A percentile compares a stretch with the other conserved stretches of the same genome.
Evolutionary conservation across 2,797 vertebrate species (phyloP).

Genomic region (Clarias pachynema): DNA sequence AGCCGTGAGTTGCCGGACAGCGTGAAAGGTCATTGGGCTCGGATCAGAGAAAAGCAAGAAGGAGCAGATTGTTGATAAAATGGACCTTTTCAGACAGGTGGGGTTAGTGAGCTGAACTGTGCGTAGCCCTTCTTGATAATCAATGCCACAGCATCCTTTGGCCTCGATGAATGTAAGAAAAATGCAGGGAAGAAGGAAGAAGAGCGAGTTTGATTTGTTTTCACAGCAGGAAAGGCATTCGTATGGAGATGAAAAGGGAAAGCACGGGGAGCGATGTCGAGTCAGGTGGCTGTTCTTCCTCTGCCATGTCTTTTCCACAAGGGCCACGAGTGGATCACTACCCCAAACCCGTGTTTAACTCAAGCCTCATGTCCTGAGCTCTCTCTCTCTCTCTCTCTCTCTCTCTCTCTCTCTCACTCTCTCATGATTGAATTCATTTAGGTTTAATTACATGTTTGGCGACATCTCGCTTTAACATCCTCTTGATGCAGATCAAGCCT

Average conservation of each 20-base stretch:
- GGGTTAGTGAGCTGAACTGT: slow-evolving; percentile 49
- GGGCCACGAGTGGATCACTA: background rate
- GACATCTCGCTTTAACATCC: background rate
- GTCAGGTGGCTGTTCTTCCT: slow-evolving; percentile 42
- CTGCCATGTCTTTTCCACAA: slow-evolving; percentile 20
- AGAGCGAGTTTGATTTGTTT: slow-evolving; percentile 59
- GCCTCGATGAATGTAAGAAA: slow-evolving; percentile 10
- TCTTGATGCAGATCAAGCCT: slow-evolving; percentile 9
- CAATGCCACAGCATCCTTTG: slow-evolving; percentile 31
- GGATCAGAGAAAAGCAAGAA: background rate
- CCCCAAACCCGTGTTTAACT: background rate
- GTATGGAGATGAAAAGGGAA: slow-evolving; percentile 57
- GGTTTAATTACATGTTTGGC: background rate
- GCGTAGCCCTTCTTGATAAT: slow-evolving; percentile 49
- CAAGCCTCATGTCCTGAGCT: background rate
- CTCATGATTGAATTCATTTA: background rate
- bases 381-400: background rate
- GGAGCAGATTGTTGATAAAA: slow-evolving; percentile 21
- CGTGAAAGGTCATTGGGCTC: slow-evolving; percentile 36
- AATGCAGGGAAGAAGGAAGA: slow-evolving; percentile 33
- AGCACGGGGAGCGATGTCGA: slow-evolving; percentile 42
- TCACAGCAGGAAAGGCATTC: slow-evolving; percentile 51
- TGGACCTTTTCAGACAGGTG: slow-evolving; percentile 15
- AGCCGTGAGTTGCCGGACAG: slow-evolving; percentile 1
- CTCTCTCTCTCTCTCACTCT: background rate